Evolutionary conservation across 2,888 invertebrate species (phyloP).

Genomic region (Noctua janthina): DNA sequence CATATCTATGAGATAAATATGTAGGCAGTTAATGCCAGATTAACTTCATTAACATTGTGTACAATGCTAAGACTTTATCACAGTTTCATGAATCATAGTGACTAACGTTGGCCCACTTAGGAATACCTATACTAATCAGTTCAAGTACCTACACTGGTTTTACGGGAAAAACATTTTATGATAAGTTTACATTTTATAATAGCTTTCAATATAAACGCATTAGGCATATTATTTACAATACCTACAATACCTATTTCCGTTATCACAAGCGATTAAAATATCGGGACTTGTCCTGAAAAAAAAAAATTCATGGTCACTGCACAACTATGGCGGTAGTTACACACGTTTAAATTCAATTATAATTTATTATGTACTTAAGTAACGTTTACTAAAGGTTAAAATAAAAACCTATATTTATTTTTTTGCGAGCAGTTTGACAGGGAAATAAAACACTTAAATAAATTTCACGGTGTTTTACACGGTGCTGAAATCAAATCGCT

Average conservation of each 20-base stretch:
- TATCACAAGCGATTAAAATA: background rate
- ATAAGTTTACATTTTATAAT: constrained; percentile 5
- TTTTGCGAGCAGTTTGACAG: background rate
- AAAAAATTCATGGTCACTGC: background rate
- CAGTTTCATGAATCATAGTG: constrained; percentile 40
- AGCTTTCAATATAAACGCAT: background rate
- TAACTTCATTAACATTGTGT: constrained; percentile 26
- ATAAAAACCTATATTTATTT: background rate
- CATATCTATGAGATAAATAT: background rate
- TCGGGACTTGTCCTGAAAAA: constrained; percentile 7
- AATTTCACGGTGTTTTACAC: background rate
- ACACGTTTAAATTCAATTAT: background rate
- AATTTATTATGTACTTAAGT: background rate
- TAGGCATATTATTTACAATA: background rate
- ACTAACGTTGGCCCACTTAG: constrained; percentile 40
- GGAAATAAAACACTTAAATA: background rate
- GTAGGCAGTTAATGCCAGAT: constrained; percentile 22
- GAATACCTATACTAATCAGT: background rate
- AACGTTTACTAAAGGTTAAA: background rate
- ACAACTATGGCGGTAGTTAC: background rate
- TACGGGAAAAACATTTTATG: constrained; percentile 5
- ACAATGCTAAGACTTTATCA: constrained; percentile 29
- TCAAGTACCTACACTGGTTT: constrained; percentile 1
- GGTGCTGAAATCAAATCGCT: too few relatives aligned
- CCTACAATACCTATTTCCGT: background rate